Conservation (phyloP, 2,113 vertebrate genomes). For the Heterotis niloticus region DNA sequence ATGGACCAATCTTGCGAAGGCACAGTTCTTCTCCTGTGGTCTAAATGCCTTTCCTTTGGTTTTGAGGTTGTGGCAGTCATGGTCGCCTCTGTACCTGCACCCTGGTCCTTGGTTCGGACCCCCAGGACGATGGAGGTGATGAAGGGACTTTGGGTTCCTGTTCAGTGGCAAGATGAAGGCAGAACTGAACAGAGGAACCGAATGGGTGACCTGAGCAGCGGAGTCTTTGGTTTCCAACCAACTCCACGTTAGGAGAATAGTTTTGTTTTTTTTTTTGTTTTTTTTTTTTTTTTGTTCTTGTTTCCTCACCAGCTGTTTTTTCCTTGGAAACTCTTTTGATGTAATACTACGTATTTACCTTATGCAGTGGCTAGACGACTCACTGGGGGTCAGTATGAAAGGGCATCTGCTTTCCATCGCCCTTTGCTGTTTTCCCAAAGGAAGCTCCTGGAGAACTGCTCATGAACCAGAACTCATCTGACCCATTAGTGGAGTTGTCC, state of each 20-base stretch:
- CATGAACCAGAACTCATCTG: neutral
- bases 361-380: slow-evolving; percentile 39
- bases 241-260: neutral
- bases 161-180: neutral
- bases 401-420: neutral
- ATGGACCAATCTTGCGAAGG: neutral
- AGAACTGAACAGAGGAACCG: neutral
- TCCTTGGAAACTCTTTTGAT: slow-evolving; percentile 6
- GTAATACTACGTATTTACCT: slow-evolving; percentile 17
- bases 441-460: neutral
- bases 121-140: neutral
- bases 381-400: slow-evolving; percentile 29
- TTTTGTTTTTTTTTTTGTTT: neutral
- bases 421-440: neutral
- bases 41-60: slow-evolving; percentile 33
- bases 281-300: neutral
- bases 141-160: neutral
- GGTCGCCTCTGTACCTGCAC: too few relatives aligned
- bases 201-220: neutral
- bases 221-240: neutral
- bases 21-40: slow-evolving; percentile 16
- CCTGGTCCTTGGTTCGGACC: neutral
- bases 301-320: neutral
- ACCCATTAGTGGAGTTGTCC: neutral
- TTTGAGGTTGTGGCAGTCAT: too few relatives aligned